Evolutionary conservation across 2,797 vertebrate genomes (phyloP), one percentile per base, ranked within the genome.

Genomic region (Aldrovandia affinis): DNA sequence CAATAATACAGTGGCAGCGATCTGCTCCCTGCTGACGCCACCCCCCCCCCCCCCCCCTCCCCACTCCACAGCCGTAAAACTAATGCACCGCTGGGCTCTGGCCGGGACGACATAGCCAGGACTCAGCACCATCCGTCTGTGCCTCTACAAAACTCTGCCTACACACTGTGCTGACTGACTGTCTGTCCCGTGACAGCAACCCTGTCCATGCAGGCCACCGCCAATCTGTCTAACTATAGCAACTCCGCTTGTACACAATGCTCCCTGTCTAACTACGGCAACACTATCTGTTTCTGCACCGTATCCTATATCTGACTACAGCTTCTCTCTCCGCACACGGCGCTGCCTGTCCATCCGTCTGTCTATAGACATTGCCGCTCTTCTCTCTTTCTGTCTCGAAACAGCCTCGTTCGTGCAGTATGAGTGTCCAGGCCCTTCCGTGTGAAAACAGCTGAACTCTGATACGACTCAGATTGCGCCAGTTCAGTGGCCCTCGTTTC

Each of bases 1-100:
- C 94, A 96, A 96, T 96, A 95, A 96, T 96, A 95, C 91, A 96
- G 92, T 91, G 94, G 94, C 92, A 92, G 93, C 83, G 90, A 95
- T 95, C 92, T 89, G 91, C 83, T 80, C 83, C 82, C 82, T 47
- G 82, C 73, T 78, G 42, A 54, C 54, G n/a, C 36, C 70, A 47
- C n/a, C 36, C 22, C 68, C 81, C 50, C 77, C 52, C 44, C 33
- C 55, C 39, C 92, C 90, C 92, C 89, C 88, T 92, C 90, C 93
- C 85, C 87, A 90, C 92, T 90, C 89, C 88, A 87, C 73, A 86
- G 88, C 86, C 91, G 89, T 95, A 95, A 96, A 96, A 95, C 95
- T 96, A 96, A 95, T 96, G 95, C 94, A 96, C 93, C 93, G 92
- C 92, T 89, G 82, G 42, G 78, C 63, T 70, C 86, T 87, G 90